Evolutionary conservation across 2,797 vertebrate genomes (phyloP).

Genomic region (Ceryle rudis): DNA sequence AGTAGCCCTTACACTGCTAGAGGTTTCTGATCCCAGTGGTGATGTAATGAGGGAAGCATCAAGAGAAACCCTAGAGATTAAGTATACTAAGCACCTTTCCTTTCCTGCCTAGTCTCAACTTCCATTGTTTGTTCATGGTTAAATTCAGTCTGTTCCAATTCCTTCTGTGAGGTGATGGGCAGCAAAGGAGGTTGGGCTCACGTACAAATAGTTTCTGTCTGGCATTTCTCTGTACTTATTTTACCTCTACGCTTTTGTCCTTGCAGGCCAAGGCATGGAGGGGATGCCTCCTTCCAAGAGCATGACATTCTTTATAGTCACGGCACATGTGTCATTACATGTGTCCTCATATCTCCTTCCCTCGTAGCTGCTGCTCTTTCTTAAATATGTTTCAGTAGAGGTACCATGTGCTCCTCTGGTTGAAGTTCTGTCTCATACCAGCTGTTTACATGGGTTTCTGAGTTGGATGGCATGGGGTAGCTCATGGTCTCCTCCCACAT

Average conservation of each 20-base stretch:
- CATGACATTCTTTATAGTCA: neutral
- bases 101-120: neutral
- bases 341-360: neutral
- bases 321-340: fast-evolving
- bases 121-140: neutral
- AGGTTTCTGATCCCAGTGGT: neutral
- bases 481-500: neutral
- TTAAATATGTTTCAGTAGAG: neutral
- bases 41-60: neutral
- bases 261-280: neutral
- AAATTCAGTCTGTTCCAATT: neutral
- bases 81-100: neutral
- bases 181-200: neutral
- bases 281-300: neutral
- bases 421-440: neutral
- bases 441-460: neutral
- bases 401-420: neutral
- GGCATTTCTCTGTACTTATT: neutral
- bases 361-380: neutral
- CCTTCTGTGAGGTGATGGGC: neutral
- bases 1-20: neutral
- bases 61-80: neutral
- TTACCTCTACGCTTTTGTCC: neutral
- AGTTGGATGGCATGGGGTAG: neutral
- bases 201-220: neutral